A percentile compares a stretch with the other conserved stretches of the same genome.
Evolutionary conservation across 2,888 invertebrate genomes (phyloP).

Genomic region (Horisme vitalbata): DNA sequence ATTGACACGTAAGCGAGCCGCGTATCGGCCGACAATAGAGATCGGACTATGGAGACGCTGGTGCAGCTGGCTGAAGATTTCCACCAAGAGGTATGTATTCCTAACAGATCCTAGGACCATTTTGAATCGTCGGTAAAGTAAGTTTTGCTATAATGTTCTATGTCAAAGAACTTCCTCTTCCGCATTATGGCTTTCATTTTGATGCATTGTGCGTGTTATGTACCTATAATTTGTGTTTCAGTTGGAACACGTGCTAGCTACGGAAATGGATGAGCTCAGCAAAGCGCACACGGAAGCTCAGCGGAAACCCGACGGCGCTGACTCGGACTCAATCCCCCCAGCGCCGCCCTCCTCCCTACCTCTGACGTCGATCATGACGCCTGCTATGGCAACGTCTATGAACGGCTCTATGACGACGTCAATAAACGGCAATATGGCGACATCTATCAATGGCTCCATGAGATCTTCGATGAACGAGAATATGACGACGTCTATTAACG

Average conservation of each 20-base stretch:
- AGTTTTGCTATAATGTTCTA: no score
- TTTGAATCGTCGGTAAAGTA: no score
- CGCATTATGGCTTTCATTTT: no score
- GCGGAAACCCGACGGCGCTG: slow-evolving; percentile 74
- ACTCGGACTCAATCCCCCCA: slow-evolving; percentile 69
- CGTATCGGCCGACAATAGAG: no score
- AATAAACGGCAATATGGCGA: slow-evolving; percentile 40
- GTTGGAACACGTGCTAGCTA: slow-evolving; percentile 74
- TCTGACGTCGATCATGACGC: slow-evolving; percentile 47
- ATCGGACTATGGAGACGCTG: no score
- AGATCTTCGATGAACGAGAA: slow-evolving; percentile 22
- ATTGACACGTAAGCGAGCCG: no score
- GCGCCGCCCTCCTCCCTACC: slow-evolving; percentile 64
- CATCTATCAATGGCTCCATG: slow-evolving; percentile 39
- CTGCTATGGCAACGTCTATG: slow-evolving; percentile 48
- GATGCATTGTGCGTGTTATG: not conserved
- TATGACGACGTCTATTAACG: slow-evolving; percentile 33
- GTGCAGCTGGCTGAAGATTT: no score
- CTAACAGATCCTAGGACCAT: no score
- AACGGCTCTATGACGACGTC: slow-evolving; percentile 28
- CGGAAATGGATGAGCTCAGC: slow-evolving; percentile 70
- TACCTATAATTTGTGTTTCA: slow-evolving; percentile 31
- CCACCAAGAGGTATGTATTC: no score
- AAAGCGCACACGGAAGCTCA: slow-evolving; percentile 65
- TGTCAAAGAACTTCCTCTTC: no score